Evolutionary conservation across 2,113 vertebrate genomes (phyloP).

Genomic region (Galemys pyrenaicus): DNA sequence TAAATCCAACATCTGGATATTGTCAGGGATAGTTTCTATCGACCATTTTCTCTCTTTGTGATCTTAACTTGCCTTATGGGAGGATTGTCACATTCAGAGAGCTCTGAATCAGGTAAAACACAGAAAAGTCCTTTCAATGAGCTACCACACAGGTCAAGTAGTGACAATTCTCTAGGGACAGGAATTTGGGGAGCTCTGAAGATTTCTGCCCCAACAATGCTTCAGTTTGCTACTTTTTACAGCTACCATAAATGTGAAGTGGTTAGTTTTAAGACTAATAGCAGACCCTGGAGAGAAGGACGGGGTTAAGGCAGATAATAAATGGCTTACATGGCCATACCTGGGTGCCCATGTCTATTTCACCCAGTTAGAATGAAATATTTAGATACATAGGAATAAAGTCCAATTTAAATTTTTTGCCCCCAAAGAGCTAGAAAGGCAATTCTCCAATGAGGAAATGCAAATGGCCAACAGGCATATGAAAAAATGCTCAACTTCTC

Average conservation of each 20-base stretch:
- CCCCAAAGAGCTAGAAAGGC: no score
- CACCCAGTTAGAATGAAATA: background rate
- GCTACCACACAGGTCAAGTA: background rate
- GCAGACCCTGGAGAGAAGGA: background rate
- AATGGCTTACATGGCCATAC: background rate
- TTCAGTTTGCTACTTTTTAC: background rate
- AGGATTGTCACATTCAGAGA: background rate
- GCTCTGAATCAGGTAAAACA: background rate
- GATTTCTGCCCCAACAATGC: background rate
- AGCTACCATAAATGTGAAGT: background rate
- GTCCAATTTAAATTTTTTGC: background rate
- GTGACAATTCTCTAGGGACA: background rate
- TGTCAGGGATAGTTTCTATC: background rate
- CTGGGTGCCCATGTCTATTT: background rate
- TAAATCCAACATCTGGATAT: background rate
- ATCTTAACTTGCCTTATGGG: background rate
- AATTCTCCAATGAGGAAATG: no score
- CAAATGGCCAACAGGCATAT: no score
- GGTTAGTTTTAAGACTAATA: background rate
- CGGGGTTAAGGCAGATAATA: background rate
- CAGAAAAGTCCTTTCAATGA: background rate
- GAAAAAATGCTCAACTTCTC: no score
- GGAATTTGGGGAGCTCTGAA: background rate
- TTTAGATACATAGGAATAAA: background rate
- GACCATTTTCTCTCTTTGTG: background rate